phyloP scores from a whole-genome alignment of 1,140 invertebrate species.

The Epicauta chinensis region DNA sequence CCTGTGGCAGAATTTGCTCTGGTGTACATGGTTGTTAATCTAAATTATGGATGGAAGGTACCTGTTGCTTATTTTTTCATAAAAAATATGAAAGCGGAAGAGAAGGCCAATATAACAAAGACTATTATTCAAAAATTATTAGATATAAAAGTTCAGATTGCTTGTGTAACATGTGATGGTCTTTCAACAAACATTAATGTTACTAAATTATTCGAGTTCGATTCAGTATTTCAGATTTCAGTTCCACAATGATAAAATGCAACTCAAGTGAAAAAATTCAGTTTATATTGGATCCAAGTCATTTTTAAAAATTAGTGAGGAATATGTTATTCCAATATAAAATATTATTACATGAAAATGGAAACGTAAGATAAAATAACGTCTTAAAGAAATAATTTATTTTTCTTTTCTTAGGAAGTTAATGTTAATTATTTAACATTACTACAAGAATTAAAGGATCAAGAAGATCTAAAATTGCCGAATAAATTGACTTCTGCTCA shows the following conservation, averaged over 20 bases:
- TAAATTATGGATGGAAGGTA: conserved; percentile 38
- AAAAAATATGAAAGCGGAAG: conserved; percentile 17
- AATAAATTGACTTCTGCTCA: conserved; percentile 31
- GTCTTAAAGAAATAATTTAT: neutral
- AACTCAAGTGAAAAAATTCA: conserved; percentile 8
- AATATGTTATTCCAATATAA: conserved; percentile 15
- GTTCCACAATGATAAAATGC: conserved; percentile 12
- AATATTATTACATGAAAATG: conserved; percentile 21
- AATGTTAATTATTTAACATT: conserved; percentile 17
- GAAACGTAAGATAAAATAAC: conserved; percentile 13
- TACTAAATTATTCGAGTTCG: conserved; percentile 25
- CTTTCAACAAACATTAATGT: conserved; percentile 26
- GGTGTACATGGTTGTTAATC: conserved; percentile 32
- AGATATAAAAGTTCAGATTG: too few species aligned
- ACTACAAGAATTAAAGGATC: conserved; percentile 20
- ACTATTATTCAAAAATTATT: conserved; percentile 17
- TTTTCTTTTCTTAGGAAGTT: neutral
- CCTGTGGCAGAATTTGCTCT: conserved; percentile 32
- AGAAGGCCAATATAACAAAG: conserved; percentile 27
- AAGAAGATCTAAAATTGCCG: conserved; percentile 22
- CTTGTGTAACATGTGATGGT: conserved; percentile 22
- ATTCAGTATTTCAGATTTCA: conserved; percentile 26
- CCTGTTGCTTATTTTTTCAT: conserved; percentile 41
- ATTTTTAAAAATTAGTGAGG: conserved; percentile 19
- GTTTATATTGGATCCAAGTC: conserved; percentile 14